Evolutionary conservation across 2,888 invertebrate genomes (phyloP).

Genomic region (Caenorhabditis japonica): DNA sequence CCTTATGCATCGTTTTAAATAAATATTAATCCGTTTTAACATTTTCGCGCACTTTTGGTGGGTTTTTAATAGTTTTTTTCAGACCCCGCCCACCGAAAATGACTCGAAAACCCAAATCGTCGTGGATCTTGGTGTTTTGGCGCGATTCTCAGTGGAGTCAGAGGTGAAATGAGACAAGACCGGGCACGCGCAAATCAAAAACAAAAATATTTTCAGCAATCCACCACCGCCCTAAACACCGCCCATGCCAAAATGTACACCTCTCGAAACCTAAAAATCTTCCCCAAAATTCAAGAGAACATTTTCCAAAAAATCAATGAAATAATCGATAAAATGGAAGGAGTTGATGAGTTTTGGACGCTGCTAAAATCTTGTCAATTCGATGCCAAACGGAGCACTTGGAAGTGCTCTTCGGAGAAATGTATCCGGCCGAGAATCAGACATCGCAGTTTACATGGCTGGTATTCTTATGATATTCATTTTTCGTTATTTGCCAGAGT

Average conservation of each 20-base stretch:
- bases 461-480: slow-evolving; percentile 48
- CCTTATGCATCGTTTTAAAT: too few species aligned
- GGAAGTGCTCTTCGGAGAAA: slow-evolving; percentile 35
- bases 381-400: slow-evolving; percentile 8
- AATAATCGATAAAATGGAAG: slow-evolving; percentile 11
- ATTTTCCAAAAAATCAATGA: slow-evolving; percentile 27
- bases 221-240: not conserved
- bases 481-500: slow-evolving; percentile 31
- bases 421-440: slow-evolving; percentile 24
- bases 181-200: too few species aligned
- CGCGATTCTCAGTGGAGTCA: too few species aligned
- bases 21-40: too few species aligned
- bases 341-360: slow-evolving; percentile 32
- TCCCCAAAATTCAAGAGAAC: slow-evolving; percentile 21
- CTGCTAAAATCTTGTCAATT: slow-evolving; percentile 19
- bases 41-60: too few species aligned
- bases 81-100: too few species aligned
- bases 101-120: too few species aligned
- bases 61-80: too few species aligned
- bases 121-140: too few species aligned
- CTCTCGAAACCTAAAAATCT: slow-evolving; percentile 12
- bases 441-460: slow-evolving; percentile 36
- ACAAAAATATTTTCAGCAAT: too few species aligned
- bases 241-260: slow-evolving; percentile 15
- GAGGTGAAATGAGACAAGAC: too few species aligned